A percentile compares a stretch with the other conserved stretches of the same genome.
Conservation (phyloP, 2,888 invertebrate genomes). For the Mycalesis mineus region DNA sequence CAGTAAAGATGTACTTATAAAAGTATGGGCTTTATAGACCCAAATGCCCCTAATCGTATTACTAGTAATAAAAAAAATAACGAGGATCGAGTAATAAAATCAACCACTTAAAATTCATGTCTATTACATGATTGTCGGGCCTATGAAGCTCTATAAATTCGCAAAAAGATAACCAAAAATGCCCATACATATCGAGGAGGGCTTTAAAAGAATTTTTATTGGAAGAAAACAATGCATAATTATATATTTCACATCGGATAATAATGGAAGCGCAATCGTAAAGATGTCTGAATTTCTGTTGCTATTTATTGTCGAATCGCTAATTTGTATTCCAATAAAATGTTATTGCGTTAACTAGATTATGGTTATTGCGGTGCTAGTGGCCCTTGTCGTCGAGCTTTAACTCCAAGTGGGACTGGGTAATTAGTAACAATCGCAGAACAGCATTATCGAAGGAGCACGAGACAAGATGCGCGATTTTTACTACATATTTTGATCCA, state of each 20-base stretch:
- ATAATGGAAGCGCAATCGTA: conserved; percentile 31
- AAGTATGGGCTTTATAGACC: not conserved
- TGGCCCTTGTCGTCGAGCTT: no score
- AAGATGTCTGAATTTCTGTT: conserved; percentile 27
- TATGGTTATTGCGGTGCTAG: not conserved
- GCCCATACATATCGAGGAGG: not conserved
- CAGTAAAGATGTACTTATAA: no score
- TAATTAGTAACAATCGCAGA: no score
- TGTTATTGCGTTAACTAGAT: conserved; percentile 8
- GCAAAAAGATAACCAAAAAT: conserved; percentile 36
- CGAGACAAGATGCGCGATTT: no score
- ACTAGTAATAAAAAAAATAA: conserved; percentile 1
- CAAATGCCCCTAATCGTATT: not conserved
- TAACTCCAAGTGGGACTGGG: no score
- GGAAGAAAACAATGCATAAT: conserved; percentile 39
- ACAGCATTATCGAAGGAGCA: no score
- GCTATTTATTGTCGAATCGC: conserved; percentile 30
- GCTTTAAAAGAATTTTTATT: conserved; percentile 34
- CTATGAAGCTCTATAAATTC: conserved; percentile 49
- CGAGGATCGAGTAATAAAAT: conserved; percentile 5
- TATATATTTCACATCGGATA: conserved; percentile 33
- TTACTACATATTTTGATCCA: no score
- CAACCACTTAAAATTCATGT: conserved; percentile 2
- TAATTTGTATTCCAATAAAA: conserved; percentile 54
- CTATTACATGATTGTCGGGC: conserved; percentile 10